Base-by-base conservation (phyloP, 2,797 vertebrate genomes). In the Salmo trutta region DNA sequence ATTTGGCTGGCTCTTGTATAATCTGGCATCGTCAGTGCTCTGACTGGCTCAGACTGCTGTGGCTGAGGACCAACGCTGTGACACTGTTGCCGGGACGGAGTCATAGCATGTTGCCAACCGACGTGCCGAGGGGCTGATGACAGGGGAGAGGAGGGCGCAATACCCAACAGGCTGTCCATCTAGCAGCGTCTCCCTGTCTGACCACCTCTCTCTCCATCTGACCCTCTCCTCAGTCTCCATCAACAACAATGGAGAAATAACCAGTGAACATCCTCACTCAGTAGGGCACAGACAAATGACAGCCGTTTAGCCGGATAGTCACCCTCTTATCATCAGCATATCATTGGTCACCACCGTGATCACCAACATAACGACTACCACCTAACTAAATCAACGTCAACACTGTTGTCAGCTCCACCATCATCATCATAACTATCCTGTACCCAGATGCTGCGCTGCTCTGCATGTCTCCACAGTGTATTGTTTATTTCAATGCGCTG, bases 21-120 rank as follows among this genome's bases (percentile, higher is more conserved):
- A 88, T 84, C 82, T 86, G 78, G 76, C 74, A 80, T 75, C 76
- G 73, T 74, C 73, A 64, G 70, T 71, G 75, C 33, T 64, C 65
- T 71, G 69, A 91, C 91, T 91, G 90, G 90, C 90, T 79, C 56
- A 75, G 80, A 75, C 84, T 36, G 73, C 51, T 0, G 53, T 84
- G 80, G 80, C 81, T 84, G 83, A 71, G 31, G 84, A 88, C 89
- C 81, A 82, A 80, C 87, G 81, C 75, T 81, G 82, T 92, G 89
- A 91, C 41, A 84, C 89, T 93, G 89, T 92, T 93, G 91, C 91
- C 89, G 87, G 91, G 91, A 92, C 85, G 87, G 86, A 91, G 90
- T 86, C 84, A 80, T 79, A 78, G 69, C 78, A 82, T 77, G 75
- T 78, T 88, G 83, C 84, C 86, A 88, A 80, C 77, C 71, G 77